A percentile compares a stretch with the other conserved stretches of the same genome.
Conservation (phyloP, 2,888 invertebrate species). For the Cheilosia soror region DNA sequence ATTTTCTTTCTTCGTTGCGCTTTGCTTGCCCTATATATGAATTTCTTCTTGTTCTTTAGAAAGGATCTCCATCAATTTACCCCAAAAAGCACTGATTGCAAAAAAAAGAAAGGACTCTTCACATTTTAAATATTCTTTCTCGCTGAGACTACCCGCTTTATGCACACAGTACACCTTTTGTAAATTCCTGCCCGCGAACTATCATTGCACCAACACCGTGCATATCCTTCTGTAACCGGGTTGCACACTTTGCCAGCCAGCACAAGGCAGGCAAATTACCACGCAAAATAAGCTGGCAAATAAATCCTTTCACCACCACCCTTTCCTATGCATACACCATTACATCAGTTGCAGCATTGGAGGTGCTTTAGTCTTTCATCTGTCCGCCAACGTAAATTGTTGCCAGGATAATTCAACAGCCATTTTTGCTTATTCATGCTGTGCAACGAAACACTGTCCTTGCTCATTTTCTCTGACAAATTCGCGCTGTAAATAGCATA, state of each 20-base stretch:
- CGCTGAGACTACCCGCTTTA: neutral
- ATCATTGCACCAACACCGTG: no score
- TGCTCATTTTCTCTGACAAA: neutral
- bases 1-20: neutral
- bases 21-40: neutral
- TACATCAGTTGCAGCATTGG: no score
- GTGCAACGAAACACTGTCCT: neutral
- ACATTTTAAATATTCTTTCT: slow-evolving; percentile 17
- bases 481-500: slow-evolving; percentile 32
- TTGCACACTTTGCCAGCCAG: neutral
- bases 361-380: slow-evolving; percentile 17
- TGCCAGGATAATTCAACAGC: slow-evolving; percentile 14
- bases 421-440: slow-evolving; percentile 23
- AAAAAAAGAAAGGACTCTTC: neutral
- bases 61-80: neutral
- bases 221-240: neutral
- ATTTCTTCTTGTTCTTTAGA: neutral
- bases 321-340: no score
- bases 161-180: neutral
- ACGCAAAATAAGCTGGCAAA: slow-evolving; percentile 35
- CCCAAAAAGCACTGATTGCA: neutral
- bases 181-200: no score
- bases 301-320: slow-evolving; percentile 1
- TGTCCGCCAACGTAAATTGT: slow-evolving; percentile 22
- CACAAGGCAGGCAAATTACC: slow-evolving; percentile 27